Percentiles rank a stretch among this genome's conserved stretches.
phyloP scores from a whole-genome alignment of 2,797 vertebrate genomes.

The Oreochromis mossambicus region DNA sequence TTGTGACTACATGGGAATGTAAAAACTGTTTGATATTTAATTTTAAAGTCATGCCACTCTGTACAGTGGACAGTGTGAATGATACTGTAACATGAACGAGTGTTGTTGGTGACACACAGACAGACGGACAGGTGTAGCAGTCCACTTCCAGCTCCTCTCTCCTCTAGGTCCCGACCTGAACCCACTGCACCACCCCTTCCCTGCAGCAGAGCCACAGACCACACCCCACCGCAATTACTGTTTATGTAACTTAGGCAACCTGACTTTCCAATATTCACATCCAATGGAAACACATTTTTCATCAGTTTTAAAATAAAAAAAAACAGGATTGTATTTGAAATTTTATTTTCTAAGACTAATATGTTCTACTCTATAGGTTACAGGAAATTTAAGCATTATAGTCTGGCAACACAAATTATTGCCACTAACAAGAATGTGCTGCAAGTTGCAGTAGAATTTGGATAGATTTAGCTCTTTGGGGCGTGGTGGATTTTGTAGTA shows the following conservation, averaged over 20 bases:
- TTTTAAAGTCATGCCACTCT: not conserved
- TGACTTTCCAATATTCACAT: not conserved
- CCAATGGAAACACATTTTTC: rapidly evolving
- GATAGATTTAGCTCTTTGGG: not conserved
- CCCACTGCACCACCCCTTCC: not conserved
- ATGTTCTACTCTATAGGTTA: not conserved
- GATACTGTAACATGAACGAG: not conserved
- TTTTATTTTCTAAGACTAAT: not conserved
- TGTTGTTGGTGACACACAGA: not conserved
- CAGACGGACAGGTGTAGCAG: not conserved
- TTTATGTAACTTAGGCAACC: not conserved
- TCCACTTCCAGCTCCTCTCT: not conserved
- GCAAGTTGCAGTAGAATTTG: not conserved
- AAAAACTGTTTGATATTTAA: not conserved
- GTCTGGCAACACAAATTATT: rapidly evolving
- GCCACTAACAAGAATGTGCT: rapidly evolving
- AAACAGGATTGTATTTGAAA: not conserved
- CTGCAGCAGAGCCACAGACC: not conserved
- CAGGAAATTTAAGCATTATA: not conserved
- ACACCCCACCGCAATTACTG: not conserved
- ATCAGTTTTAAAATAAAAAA: not conserved
- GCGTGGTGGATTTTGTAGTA: not conserved
- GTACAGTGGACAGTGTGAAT: rapidly evolving
- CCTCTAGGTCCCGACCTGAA: rapidly evolving
- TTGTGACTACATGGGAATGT: not conserved